Base-by-base conservation (phyloP, 2,797 vertebrate genomes). In the Rhynchotus rufescens region DNA sequence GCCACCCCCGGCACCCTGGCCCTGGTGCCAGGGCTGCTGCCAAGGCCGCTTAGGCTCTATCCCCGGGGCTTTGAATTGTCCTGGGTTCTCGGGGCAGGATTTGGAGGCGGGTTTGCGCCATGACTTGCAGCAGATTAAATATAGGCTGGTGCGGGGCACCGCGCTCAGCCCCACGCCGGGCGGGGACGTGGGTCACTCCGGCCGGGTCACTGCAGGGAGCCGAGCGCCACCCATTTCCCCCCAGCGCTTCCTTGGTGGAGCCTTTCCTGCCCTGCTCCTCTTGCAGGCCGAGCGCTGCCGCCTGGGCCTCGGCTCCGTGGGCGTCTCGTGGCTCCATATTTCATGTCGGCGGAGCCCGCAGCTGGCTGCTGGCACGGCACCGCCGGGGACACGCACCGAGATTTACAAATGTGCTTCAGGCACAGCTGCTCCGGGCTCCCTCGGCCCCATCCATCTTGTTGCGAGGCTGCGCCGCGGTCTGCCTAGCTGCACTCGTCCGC, bases 41-140 rank as follows among this genome's bases (percentile, higher is more conserved):
- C 90, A 88, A 92, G 89, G 91, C 94, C 80, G 90, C 94, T 93
- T 94, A 92, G 87, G 84, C 86, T 96, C 95, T 84, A 6, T 93
- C 94, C 88, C 66, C 3, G 2, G 75, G 72, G 90, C 88, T 94
- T 96, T 96, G 93, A 90, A 90, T 95, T 92, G 94, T 91, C 92
- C 91, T 88, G 76, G 81, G 90, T 85, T 91, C 72, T 95, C 90
- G 79, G 66, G 56, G 76, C 62, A 78, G 92, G 94, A 94, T 94
- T 93, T 95, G 79, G 91, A 94, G 52, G 51, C 91, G 95, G 95
- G 94, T 92, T 91, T 84, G 40, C 44, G 19, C 74, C 82, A 95
- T 94, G 94, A 94, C 87, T 92, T 89, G 93, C 89, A 88, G 90
- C 0, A 7, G 89, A 92, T 94, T 95, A 96, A 96, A 94, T 94